Base-by-base conservation (phyloP, 2,113 vertebrate genomes). In the Ammodytes dubius region DNA sequence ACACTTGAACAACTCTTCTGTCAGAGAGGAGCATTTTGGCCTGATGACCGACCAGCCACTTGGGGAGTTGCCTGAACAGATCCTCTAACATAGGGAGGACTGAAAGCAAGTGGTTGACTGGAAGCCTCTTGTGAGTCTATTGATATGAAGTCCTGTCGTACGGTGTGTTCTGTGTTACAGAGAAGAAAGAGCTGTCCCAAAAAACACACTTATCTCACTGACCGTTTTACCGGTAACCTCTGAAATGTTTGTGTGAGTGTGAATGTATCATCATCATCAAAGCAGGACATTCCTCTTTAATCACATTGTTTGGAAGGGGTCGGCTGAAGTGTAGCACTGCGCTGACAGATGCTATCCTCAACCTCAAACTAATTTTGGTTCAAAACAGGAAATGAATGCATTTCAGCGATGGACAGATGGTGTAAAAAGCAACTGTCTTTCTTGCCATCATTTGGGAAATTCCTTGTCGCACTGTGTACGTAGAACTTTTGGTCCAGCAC, bases 211-310 rank as follows among this genome's bases (percentile, higher is more conserved):
- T 40, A 53, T 84, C 66, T 74, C 50, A 15, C 27, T 82, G 73
- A 85, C 52, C 19, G 63, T 63, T 77, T 74, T 75, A 78, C 46
- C n/a, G 50, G 65, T 27, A 83, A 63, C 43, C 66, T 46, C 74
- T 40, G 69, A 72, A 64, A 91, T 81, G 54, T 83, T 80, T 78
- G 53, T 73, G 70, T 54, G 49, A 67, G 75, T 73, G 64, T 85
- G 78, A 80, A 77, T 77, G 70, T 53, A 84, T 90, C 84, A 75
- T 91, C 81, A 79, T 87, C 82, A 70, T 79, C 56, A 77, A 82
- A 92, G 79, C 7, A 79, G 45, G 85, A 92, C 78, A 87, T 91
- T 88, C 87, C 86, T 84, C 80, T 81, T 90, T 85, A 89, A 89
- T 87, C 65, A 79, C 79, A 67, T 56, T 85, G 45, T 81, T 85